Evolutionary conservation across 64 coral and sea anemone species (phyloP).

Genomic region (Actinia equina): DNA sequence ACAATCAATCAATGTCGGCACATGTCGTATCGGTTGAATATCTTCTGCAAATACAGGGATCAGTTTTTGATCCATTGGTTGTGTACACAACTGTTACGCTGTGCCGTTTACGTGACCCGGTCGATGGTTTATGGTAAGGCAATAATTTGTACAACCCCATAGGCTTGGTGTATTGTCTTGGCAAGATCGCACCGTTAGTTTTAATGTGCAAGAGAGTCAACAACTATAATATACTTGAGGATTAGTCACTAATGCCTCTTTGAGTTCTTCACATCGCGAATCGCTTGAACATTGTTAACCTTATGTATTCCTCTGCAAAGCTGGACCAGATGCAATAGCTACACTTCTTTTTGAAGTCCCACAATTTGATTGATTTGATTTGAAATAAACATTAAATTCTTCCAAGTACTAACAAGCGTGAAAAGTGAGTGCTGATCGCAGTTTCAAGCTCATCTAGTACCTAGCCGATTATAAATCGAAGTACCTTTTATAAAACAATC

Average conservation of each 20-base stretch:
- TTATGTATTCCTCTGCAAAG: not conserved
- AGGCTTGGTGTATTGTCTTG: not conserved
- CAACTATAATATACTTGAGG: not conserved
- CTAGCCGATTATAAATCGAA: not conserved
- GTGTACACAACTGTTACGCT: conserved; percentile 41
- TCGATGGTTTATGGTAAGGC: not conserved
- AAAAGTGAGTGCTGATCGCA: too few relatives aligned
- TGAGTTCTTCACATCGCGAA: not conserved
- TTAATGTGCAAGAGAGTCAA: not conserved
- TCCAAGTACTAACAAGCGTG: too few relatives aligned
- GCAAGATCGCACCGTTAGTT: not conserved
- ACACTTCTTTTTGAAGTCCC: not conserved
- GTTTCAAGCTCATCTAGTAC: not conserved
- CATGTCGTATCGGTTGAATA: conserved; percentile 23
- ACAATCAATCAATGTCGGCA: conserved; percentile 60
- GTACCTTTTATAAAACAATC: not conserved
- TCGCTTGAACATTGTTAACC: conserved; percentile 12
- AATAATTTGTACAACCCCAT: conserved; percentile 23
- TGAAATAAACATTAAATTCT: too few relatives aligned
- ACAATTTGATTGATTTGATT: too few relatives aligned
- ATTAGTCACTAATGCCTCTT: conserved; percentile 13
- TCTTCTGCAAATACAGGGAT: conserved; percentile 61
- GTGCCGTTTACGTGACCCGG: conserved; percentile 5
- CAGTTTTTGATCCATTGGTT: conserved; percentile 23
- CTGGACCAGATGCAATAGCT: not conserved